Evolutionary conservation across 2,797 vertebrate species (phyloP).

Genomic region (Notamacropus eugenii): DNA sequence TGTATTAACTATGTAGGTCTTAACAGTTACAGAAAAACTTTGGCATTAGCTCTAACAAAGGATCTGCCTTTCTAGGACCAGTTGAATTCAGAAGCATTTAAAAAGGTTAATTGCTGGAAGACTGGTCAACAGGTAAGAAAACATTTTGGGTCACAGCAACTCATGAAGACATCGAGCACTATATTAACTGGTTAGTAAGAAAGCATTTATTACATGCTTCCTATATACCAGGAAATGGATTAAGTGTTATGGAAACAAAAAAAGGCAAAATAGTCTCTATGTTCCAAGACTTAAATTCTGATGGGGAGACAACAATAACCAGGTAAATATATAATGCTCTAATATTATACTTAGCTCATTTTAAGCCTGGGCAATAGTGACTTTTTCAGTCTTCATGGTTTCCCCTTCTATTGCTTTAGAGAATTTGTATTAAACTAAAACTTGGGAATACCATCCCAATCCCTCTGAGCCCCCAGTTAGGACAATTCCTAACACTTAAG

Average conservation of each 20-base stretch:
- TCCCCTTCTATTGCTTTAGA: background rate
- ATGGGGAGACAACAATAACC: background rate
- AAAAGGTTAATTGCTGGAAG: background rate
- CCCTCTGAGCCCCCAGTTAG: background rate
- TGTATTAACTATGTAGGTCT: background rate
- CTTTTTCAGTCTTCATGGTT: background rate
- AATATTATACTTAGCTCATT: background rate
- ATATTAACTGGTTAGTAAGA: background rate
- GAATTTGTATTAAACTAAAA: background rate
- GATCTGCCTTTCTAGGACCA: background rate
- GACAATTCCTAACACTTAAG: background rate
- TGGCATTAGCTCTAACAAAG: background rate
- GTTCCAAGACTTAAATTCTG: background rate
- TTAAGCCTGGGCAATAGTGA: background rate
- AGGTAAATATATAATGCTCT: background rate
- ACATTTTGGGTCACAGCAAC: background rate
- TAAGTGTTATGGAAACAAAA: background rate
- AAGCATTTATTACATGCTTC: background rate
- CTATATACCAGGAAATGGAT: background rate
- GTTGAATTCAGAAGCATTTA: background rate
- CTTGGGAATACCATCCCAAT: background rate
- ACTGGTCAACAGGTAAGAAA: background rate
- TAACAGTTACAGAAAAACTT: background rate
- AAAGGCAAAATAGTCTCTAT: background rate
- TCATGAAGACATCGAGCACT: background rate